These are phyloP conservation scores for Phasianus colchicus DNA, from an alignment of 2,113 vertebrate species.

Conservation along the genomic window DNA sequence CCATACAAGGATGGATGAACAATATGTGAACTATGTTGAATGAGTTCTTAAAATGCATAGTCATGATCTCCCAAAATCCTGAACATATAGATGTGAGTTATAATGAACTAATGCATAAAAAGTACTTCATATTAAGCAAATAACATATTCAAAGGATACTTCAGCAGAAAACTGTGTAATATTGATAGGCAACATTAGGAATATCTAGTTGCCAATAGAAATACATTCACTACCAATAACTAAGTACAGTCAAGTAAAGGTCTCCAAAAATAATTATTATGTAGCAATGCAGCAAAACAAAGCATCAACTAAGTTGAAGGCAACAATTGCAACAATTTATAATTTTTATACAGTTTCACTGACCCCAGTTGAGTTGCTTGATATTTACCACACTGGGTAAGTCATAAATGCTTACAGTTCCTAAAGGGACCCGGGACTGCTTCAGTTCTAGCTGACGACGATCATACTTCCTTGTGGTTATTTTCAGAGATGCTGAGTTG, in stretches of 20 bases:
- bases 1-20: neutral
- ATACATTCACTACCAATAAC: neutral
- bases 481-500: neutral
- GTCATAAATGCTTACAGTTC: constrained; percentile 1
- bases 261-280: constrained; percentile 17
- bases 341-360: neutral
- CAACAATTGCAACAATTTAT: neutral
- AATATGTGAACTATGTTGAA: neutral
- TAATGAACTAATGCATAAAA: neutral
- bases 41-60: neutral
- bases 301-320: neutral
- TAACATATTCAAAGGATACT: neutral
- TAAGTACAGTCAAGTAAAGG: neutral
- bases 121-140: neutral
- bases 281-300: neutral
- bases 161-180: neutral
- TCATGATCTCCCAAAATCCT: neutral
- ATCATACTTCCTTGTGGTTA: neutral
- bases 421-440: neutral
- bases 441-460: neutral
- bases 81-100: neutral
- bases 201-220: neutral
- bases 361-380: neutral
- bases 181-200: neutral
- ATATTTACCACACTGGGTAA: neutral